Evolutionary conservation across 2,888 invertebrate genomes (phyloP), one percentile per base, ranked within the genome.

Genomic region (Pherbina coryleti): DNA sequence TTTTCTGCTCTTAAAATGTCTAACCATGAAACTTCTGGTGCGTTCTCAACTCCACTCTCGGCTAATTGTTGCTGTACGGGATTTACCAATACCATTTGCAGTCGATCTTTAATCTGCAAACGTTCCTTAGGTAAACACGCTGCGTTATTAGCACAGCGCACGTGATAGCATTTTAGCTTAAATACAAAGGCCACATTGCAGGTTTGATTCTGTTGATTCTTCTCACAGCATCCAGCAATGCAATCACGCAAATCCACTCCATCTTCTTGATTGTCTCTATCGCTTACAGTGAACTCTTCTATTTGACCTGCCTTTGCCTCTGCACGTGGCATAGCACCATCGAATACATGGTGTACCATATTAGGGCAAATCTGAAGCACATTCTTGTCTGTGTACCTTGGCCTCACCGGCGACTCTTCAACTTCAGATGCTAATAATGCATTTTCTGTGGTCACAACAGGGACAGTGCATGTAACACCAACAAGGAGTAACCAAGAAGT

Each of bases 151-250:
- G 89, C 91, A 89, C 96, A 96, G 78, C 92, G 92, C 22, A 96
- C 93, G 88, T 95, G 95, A 86, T 93, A 96, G 87, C 97, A 97
- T 79, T 93, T 93, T 25, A 91, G 90, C 84, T 95, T 93, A 82
- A 92, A 93, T 88, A 95, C 93, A 86, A 97, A 93, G 4, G 94
- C 95, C 80, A 96, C 93, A 88, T 97, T 95, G 87, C 97, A 97
- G 14, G 85, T 81, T 53, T 82, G 83, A 2, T 91, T 90, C 25
- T 81, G 81, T 60, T 78, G 76, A 22, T 83, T 78, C 74, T 87
- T 85, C 19, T 87, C 84, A 76, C 72, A 92, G 90, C 81, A 93
- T 89, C 70, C 91, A 84, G 88, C 95, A 93, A 90, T 95, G 94
- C 84, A 92, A 90, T 89, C 92, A 90, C 78, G 94, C 91, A 91